phyloP scores from a whole-genome alignment of 2,797 vertebrate genomes.

The Sebastes miniatus region DNA sequence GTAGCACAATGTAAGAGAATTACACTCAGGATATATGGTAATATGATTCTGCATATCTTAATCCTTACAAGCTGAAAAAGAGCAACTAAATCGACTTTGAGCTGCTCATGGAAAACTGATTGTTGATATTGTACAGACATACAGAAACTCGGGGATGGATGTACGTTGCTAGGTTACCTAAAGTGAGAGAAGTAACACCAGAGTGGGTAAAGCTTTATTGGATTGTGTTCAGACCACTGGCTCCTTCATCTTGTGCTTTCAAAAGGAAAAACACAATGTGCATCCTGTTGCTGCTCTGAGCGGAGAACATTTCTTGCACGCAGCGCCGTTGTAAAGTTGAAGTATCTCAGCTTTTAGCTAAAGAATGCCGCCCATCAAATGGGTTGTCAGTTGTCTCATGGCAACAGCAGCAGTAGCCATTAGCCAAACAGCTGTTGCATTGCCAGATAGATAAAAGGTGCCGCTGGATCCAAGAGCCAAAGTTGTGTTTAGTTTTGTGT shows the following conservation, averaged over 20 bases:
- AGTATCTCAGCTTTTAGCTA: constrained; percentile 36
- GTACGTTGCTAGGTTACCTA: constrained; percentile 15
- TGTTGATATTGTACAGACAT: neutral
- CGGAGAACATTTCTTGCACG: neutral
- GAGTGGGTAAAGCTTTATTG: neutral
- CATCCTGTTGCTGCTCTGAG: neutral
- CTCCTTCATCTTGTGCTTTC: constrained; percentile 8
- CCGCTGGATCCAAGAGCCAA: constrained; percentile 15
- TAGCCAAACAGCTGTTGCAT: constrained; percentile 13
- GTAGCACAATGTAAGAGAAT: neutral
- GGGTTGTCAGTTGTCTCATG: constrained; percentile 39
- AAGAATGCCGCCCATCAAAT: constrained; percentile 20
- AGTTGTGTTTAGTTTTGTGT: constrained; percentile 39
- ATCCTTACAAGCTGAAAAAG: neutral
- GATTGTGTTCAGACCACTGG: neutral
- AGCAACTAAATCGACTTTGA: neutral
- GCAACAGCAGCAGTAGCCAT: constrained; percentile 42
- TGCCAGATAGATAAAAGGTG: constrained; percentile 21
- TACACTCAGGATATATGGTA: neutral
- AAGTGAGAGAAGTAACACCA: constrained; percentile 13
- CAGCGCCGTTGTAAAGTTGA: neutral
- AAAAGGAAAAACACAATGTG: neutral
- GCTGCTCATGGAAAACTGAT: neutral
- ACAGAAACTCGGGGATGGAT: neutral
- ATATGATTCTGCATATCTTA: neutral